phyloP scores from a whole-genome alignment of 2,797 vertebrate genomes.

The Poliocrania exsul region DNA sequence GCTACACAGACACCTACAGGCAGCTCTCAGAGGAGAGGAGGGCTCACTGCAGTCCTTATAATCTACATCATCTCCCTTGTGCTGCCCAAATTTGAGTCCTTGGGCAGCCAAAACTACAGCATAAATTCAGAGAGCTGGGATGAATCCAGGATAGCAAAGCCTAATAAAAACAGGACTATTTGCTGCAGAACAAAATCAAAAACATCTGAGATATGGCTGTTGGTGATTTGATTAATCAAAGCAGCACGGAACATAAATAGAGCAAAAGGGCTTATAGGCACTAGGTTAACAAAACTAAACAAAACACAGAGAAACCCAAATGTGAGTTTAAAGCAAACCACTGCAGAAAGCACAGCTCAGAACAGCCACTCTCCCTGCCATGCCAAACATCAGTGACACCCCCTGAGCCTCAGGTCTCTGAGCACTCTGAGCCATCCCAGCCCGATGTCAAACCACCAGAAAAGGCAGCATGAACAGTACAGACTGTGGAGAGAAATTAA shows the following conservation, averaged over 20 bases:
- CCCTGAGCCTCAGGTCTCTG: background rate
- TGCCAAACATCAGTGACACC: background rate
- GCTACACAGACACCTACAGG: background rate
- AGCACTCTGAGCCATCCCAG: background rate
- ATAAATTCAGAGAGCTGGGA: background rate
- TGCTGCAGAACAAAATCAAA: background rate
- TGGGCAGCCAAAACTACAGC: background rate
- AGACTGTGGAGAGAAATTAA: background rate
- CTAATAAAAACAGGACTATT: background rate
- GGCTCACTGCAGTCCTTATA: background rate
- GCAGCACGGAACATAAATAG: background rate
- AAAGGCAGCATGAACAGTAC: background rate
- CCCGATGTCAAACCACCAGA: background rate
- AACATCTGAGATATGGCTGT: rapidly evolving
- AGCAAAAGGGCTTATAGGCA: background rate
- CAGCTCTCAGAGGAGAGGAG: background rate
- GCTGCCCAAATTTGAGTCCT: background rate
- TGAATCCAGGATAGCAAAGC: background rate
- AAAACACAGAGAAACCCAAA: background rate
- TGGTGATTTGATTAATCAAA: background rate
- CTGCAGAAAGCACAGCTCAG: background rate
- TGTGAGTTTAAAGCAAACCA: background rate
- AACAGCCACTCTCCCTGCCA: background rate
- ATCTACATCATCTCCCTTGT: background rate
- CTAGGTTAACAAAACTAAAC: background rate